These are phyloP conservation scores for Xanthorhoe spadicearia DNA, from an alignment of 2,888 invertebrate species.

Conservation along the genomic window DNA sequence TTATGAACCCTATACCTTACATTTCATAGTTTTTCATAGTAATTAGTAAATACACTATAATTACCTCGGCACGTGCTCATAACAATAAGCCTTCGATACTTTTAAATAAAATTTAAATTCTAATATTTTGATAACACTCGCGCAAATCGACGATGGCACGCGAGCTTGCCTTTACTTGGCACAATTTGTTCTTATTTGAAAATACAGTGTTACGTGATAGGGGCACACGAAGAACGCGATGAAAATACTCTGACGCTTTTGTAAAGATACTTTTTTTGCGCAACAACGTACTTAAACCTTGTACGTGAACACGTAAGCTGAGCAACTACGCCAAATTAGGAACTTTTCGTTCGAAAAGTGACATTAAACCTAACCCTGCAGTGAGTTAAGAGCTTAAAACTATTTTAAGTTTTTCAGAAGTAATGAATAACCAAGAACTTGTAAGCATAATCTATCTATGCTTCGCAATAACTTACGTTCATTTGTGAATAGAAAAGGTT, in stretches of 20 bases:
- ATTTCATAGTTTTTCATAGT: conserved; percentile 1
- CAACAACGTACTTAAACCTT: background rate
- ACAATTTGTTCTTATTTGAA: conserved; percentile 63
- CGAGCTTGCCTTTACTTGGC: conserved; percentile 53
- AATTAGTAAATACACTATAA: conserved; percentile 22
- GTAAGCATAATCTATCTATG: background rate
- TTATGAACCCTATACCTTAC: background rate
- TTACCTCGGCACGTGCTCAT: conserved; percentile 17
- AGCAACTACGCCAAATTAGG: too few relatives aligned
- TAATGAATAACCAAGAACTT: background rate
- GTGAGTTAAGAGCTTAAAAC: too few relatives aligned
- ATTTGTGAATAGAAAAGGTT: background rate
- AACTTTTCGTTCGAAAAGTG: too few relatives aligned
- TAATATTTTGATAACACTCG: conserved; percentile 53
- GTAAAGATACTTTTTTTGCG: background rate
- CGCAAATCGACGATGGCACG: conserved; percentile 62
- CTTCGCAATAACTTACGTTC: background rate
- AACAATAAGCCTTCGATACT: conserved; percentile 33
- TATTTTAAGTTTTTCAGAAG: too few relatives aligned
- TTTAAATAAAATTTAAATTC: conserved; percentile 49
- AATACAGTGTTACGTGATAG: conserved; percentile 57
- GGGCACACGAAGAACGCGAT: background rate
- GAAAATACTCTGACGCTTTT: conserved; percentile 3
- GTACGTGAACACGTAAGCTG: too few relatives aligned
- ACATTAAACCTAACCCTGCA: too few relatives aligned